These are phyloP conservation scores for Paralvinella palmiformis DNA, from an alignment of 1,140 invertebrate species.

Conservation along the genomic window DNA sequence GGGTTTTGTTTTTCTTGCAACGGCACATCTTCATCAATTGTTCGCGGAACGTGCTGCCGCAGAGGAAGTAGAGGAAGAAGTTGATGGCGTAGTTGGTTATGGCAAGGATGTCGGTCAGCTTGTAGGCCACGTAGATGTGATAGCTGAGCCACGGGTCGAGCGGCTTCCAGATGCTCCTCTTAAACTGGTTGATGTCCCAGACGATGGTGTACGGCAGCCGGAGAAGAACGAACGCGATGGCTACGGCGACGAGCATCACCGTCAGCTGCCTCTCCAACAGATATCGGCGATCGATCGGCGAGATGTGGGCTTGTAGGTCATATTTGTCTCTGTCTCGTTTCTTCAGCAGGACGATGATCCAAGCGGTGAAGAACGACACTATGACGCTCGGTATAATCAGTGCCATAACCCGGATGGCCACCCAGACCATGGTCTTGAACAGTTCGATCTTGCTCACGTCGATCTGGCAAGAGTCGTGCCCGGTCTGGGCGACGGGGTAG, in stretches of 20 bases:
- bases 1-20: too few relatives aligned
- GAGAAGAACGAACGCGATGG: constrained; percentile 20
- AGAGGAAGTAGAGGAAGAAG: constrained; percentile 25
- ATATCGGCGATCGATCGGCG: background rate
- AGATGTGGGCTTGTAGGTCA: too few relatives aligned
- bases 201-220: constrained; percentile 19
- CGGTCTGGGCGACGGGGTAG: background rate
- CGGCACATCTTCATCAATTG: constrained; percentile 9
- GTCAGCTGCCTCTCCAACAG: constrained; percentile 17
- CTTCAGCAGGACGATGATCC: background rate
- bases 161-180: background rate
- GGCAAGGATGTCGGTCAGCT: constrained; percentile 17
- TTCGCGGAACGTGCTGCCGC: constrained; percentile 16
- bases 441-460: too few relatives aligned
- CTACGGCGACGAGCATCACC: constrained; percentile 21
- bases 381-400: background rate
- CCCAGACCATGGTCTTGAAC: background rate
- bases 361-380: background rate
- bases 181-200: constrained; percentile 5
- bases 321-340: too few relatives aligned
- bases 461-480: too few relatives aligned
- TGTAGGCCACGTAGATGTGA: constrained; percentile 5
- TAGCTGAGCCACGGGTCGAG: background rate
- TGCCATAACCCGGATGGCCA: background rate
- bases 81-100: constrained; percentile 24